These are phyloP conservation scores for Astreopora myriophthalma DNA, from an alignment of 64 coral and sea anemone species.

Conservation along the genomic window DNA sequence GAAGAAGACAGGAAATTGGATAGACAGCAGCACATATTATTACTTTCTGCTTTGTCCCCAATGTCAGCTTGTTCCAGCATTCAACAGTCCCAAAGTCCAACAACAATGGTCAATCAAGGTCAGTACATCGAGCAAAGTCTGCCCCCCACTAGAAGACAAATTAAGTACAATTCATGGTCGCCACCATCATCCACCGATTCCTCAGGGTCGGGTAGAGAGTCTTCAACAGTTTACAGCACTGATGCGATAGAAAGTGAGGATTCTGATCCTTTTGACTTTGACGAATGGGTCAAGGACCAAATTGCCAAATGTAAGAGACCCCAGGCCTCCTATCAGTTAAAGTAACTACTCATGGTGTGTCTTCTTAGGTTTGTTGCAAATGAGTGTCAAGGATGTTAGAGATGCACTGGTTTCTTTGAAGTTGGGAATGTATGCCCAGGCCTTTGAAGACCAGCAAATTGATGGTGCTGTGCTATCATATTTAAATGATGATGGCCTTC, in stretches of 20 bases:
- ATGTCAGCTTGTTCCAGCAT: too few species aligned
- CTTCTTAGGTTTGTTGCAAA: slow-evolving; percentile 7
- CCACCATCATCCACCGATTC: background rate
- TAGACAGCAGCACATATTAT: background rate
- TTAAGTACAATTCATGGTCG: background rate
- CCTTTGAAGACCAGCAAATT: background rate
- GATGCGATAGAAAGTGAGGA: background rate
- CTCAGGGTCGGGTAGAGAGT: background rate
- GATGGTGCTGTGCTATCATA: slow-evolving; percentile 1
- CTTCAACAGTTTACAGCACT: background rate
- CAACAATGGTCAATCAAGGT: background rate
- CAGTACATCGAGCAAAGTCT: background rate
- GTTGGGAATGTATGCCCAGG: background rate
- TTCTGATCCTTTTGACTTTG: background rate
- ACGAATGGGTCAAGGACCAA: background rate
- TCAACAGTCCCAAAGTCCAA: background rate
- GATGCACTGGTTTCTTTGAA: background rate
- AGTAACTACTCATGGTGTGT: too few species aligned
- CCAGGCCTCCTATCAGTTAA: too few species aligned
- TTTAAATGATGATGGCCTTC: background rate
- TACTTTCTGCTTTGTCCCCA: background rate
- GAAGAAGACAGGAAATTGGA: background rate
- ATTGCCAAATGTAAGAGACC: background rate
- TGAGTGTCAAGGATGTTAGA: background rate
- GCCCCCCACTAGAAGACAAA: background rate